Evolutionary conservation across 2,113 vertebrate genomes (phyloP).

Genomic region (Burhinus bistriatus): DNA sequence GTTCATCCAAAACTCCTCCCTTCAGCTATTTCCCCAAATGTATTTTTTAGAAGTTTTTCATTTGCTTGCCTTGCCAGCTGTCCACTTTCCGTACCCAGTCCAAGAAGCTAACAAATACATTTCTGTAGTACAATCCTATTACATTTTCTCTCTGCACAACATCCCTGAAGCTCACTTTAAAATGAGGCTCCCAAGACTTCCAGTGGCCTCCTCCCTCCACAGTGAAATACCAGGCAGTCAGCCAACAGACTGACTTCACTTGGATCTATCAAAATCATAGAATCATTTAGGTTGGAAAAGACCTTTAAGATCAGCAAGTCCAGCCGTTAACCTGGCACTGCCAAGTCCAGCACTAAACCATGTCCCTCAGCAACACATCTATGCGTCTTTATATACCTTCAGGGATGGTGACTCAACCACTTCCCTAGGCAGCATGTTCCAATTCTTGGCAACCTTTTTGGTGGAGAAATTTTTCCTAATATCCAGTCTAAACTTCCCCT

Average conservation of each 20-base stretch:
- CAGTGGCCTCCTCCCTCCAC: background rate
- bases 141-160: background rate
- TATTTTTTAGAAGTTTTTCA: background rate
- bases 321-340: background rate
- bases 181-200: background rate
- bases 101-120: background rate
- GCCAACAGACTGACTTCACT: background rate
- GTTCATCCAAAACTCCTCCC: background rate
- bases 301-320: background rate
- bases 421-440: background rate
- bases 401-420: background rate
- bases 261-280: background rate
- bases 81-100: background rate
- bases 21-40: background rate
- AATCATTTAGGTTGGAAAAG: background rate
- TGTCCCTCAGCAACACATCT: background rate
- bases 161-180: background rate
- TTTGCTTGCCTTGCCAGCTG: background rate
- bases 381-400: background rate
- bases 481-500: background rate
- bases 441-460: background rate
- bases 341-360: background rate
- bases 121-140: background rate
- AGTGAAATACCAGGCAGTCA: background rate
- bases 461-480: background rate